These are phyloP conservation scores for Lethenteron reissneri DNA, from an alignment of 2,113 vertebrate genomes.

Conservation along the genomic window DNA sequence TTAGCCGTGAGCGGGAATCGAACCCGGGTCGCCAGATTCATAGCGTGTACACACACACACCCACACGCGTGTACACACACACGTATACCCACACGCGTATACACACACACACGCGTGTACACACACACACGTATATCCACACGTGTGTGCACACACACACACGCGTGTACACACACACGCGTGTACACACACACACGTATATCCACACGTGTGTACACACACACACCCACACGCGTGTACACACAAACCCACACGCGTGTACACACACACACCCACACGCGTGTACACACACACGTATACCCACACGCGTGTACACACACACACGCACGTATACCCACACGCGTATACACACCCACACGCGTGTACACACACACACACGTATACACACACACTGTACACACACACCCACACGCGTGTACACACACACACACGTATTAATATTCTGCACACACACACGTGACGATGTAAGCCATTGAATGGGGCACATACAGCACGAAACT, in stretches of 20 bases:
- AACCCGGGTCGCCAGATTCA: too few species aligned
- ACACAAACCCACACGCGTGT: not conserved
- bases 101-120: not conserved
- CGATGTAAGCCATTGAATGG: too few species aligned
- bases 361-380: not conserved
- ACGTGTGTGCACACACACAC: not conserved
- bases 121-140: not conserved
- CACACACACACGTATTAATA: too few species aligned
- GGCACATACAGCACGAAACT: too few species aligned
- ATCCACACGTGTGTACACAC: too few species aligned
- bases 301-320: not conserved
- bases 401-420: too few species aligned
- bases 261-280: not conserved
- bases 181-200: too few species aligned
- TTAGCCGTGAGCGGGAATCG: too few species aligned
- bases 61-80: not conserved
- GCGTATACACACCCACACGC: not conserved
- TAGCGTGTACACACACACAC: not conserved
- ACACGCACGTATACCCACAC: not conserved
- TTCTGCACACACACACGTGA: too few species aligned
- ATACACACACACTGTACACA: not conserved
- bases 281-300: not conserved
- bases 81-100: not conserved
- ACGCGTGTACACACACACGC: not conserved
- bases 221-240: too few species aligned